Percentiles rank a stretch among this genome's conserved stretches.
These are phyloP conservation scores for Edolisoma coerulescens DNA, from an alignment of 2,113 vertebrate genomes.

Conservation along the genomic window DNA sequence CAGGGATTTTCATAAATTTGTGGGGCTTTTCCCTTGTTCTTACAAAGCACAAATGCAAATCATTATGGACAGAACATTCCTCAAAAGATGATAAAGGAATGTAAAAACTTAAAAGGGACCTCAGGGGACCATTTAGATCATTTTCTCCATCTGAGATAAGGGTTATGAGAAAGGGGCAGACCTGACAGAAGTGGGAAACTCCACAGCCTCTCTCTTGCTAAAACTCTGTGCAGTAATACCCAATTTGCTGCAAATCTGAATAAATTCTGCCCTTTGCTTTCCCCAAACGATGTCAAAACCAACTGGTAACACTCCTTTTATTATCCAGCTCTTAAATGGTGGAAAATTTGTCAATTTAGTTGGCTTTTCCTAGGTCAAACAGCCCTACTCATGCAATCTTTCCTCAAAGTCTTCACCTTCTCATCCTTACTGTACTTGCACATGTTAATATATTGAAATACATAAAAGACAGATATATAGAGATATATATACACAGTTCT, in stretches of 20 bases:
- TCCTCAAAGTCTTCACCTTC: not conserved
- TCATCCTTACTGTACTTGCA: not conserved
- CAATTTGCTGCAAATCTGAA: not conserved
- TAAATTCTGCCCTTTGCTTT: not conserved
- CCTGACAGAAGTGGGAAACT: not conserved
- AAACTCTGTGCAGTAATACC: not conserved
- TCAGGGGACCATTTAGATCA: not conserved
- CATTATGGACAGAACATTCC: not conserved
- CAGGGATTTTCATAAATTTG: not conserved
- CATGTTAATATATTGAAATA: not conserved
- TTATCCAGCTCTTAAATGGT: not conserved
- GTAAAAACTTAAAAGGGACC: not conserved
- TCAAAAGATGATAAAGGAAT: not conserved
- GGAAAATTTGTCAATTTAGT: not conserved
- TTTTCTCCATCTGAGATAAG: not conserved
- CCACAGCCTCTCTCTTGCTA: not conserved
- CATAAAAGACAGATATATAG: fast-evolving
- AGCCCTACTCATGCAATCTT: not conserved
- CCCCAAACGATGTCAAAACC: not conserved
- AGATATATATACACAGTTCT: not conserved
- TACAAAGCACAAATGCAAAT: not conserved
- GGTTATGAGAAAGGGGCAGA: not conserved
- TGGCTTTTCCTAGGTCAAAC: not conserved
- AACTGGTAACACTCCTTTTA: not conserved
- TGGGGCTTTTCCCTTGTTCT: not conserved